phyloP scores from a whole-genome alignment of 1,140 invertebrate genomes.

The Lasioglossum albipes region DNA sequence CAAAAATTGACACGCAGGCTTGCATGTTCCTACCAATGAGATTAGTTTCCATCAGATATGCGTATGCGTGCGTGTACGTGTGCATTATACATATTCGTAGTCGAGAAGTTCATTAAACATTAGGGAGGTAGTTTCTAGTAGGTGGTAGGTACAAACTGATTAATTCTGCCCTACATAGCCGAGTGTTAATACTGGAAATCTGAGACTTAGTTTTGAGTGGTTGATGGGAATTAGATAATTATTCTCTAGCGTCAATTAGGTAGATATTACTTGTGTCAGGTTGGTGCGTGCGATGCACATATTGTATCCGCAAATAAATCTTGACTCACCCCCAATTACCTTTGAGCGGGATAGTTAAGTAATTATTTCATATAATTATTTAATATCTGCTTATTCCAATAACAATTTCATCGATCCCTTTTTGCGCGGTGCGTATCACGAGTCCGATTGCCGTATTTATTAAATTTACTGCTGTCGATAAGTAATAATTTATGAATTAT shows the following conservation, averaged over 20 bases:
- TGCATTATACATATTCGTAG: neutral
- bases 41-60: neutral
- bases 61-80: no score
- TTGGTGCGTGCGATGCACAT: no score
- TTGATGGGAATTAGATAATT: neutral
- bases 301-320: no score
- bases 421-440: neutral
- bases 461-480: neutral
- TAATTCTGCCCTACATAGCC: neutral
- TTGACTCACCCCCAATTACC: no score
- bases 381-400: neutral
- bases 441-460: neutral
- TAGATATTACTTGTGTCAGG: no score
- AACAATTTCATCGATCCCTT: neutral
- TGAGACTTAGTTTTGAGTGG: neutral
- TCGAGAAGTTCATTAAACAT: neutral
- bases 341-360: no score
- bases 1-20: no score
- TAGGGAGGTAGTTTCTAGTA: neutral
- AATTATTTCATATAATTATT: no score
- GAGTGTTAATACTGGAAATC: neutral
- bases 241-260: neutral
- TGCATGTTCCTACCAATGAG: neutral
- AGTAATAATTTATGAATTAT: constrained; percentile 17
- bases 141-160: neutral